Evolutionary conservation across 2,888 invertebrate genomes (phyloP).

Genomic region (Ornithoptera alexandrae): DNA sequence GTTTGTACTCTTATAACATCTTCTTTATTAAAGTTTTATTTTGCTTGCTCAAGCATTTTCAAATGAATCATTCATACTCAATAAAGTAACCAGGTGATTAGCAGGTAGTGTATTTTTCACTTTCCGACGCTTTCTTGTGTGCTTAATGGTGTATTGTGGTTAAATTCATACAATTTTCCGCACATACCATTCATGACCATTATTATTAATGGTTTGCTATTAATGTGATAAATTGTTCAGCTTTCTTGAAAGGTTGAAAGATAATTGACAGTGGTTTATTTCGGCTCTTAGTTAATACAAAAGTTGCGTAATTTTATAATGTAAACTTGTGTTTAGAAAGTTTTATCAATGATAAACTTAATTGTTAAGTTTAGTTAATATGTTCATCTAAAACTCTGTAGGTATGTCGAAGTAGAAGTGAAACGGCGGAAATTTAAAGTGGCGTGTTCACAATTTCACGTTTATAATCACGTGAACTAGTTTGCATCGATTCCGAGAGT

Average conservation of each 20-base stretch:
- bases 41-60: background rate
- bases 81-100: constrained; percentile 12
- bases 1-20: background rate
- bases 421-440: background rate
- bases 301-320: background rate
- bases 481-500: constrained; percentile 6
- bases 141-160: constrained; percentile 21
- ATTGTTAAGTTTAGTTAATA: background rate
- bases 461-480: constrained; percentile 11
- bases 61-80: constrained; percentile 11
- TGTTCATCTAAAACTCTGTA: background rate
- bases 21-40: background rate
- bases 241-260: background rate
- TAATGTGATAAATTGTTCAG: constrained; percentile 2
- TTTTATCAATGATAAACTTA: background rate
- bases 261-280: background rate
- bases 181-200: constrained; percentile 5
- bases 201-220: constrained; percentile 8
- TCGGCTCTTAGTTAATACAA: background rate
- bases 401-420: background rate
- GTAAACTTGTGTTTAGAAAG: too few relatives aligned
- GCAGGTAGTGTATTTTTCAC: constrained; percentile 9
- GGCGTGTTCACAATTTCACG: constrained; percentile 7
- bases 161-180: constrained; percentile 15
- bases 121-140: constrained; percentile 19